Evolutionary conservation across 2,797 vertebrate genomes (phyloP), one percentile per base, ranked within the genome.

Genomic region (Xenops minutus): DNA sequence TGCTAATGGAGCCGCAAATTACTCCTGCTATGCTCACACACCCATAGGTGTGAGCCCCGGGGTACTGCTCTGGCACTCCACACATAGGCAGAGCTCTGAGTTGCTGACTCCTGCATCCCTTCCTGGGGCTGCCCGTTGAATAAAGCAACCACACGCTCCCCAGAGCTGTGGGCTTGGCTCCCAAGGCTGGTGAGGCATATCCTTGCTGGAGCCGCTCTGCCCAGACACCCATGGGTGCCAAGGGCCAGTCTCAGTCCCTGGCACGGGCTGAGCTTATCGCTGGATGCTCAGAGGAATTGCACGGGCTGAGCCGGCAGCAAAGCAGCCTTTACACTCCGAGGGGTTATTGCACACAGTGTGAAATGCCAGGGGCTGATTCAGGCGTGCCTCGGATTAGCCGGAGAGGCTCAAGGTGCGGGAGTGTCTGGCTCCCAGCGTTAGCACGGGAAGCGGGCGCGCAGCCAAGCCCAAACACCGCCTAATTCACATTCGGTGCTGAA

Each of bases 1-100:
- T 7, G 58, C 79, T 94, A 95, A 97, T 87, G 82, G 89, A 96
- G 93, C 94, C 63, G 72, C 95, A 97, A 95, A 97, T 97, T 87
- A 62, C 71, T 89, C 81, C 81, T n/a, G 52, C 55, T 44, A 24
- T 0, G 1, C 48, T 52, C 21, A 5, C 2, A 7, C 52, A 48
- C 52, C 48, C 87, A 44, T 20, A 74, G 78, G 92, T 56, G 41
- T 34, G 58, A 92, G 54, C 54, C 77, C 0, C 0, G 26, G 30
- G 32, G 18, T 49, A n/a, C 32, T 1, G 3, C 32, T 41, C 44
- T 7, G 2, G 22, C 18, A 24, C 24, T 24, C 10, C 26, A 14
- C 19, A 14, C 1, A 3, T 23, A 6, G 0, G 0, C 4, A 5
- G 87, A 26, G 34, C 44, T 44, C 56, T 1, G 0, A n/a, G 30